Evolutionary conservation across 2,113 vertebrate species (phyloP).

Genomic region (Neogobius melanostomus): DNA sequence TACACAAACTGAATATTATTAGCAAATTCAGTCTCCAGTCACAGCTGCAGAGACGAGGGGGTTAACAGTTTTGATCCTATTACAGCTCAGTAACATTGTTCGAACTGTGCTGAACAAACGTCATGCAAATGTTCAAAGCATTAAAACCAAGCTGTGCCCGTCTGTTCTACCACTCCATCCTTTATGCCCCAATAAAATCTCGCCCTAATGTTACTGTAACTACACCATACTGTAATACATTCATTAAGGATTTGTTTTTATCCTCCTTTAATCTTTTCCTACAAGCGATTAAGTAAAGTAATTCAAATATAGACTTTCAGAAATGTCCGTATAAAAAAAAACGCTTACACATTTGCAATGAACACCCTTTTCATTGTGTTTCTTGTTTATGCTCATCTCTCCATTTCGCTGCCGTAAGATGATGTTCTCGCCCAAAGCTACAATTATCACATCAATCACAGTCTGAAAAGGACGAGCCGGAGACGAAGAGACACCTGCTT

Average conservation of each 20-base stretch:
- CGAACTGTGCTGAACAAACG: constrained; percentile 26
- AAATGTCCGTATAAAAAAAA: no score
- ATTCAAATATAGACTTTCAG: no score
- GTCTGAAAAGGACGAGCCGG: constrained; percentile 30
- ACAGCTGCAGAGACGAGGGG: background rate
- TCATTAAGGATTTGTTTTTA: no score
- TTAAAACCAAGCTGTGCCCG: background rate
- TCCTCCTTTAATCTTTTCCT: no score
- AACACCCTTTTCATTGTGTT: constrained; percentile 8
- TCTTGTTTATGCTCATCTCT: constrained; percentile 17
- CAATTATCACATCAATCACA: constrained; percentile 70
- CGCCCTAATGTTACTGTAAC: no score
- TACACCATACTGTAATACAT: no score
- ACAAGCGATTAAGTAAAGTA: no score
- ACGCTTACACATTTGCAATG: no score
- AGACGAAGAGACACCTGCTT: constrained; percentile 45
- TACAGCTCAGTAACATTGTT: constrained; percentile 5
- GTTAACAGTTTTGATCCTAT: constrained; percentile 34
- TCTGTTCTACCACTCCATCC: background rate
- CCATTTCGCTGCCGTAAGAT: constrained; percentile 48
- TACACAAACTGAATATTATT: background rate
- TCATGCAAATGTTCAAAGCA: constrained; percentile 47
- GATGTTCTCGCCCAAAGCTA: constrained; percentile 50
- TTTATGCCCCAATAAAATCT: no score
- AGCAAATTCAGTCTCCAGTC: background rate